Evolutionary conservation across 2,888 invertebrate species (phyloP).

Genomic region (Drosophila mimica): DNA sequence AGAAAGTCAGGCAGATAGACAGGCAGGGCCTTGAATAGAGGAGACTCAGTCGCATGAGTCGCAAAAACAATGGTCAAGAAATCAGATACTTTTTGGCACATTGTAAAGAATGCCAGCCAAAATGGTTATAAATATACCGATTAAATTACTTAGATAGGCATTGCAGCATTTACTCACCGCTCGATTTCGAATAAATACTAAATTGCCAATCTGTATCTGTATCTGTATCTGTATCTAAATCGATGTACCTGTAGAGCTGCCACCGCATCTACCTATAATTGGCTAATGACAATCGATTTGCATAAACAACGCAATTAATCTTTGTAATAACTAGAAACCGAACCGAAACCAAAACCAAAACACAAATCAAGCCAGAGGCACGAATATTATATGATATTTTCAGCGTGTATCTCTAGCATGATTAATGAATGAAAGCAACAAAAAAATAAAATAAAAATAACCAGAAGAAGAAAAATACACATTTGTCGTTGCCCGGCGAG

Average conservation of each 20-base stretch:
- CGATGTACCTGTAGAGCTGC: slow-evolving; percentile 54
- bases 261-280: slow-evolving; percentile 72
- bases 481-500: slow-evolving; percentile 15
- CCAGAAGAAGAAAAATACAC: not conserved
- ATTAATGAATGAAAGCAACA: slow-evolving; percentile 67
- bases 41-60: slow-evolving; percentile 7
- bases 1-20: slow-evolving; percentile 3
- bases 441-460: not conserved
- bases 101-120: slow-evolving; percentile 52
- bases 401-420: slow-evolving; percentile 66
- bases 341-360: slow-evolving; percentile 22
- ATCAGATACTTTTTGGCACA: slow-evolving; percentile 67
- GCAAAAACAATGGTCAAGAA: slow-evolving; percentile 49
- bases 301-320: slow-evolving; percentile 77
- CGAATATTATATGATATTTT: slow-evolving; percentile 69
- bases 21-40: slow-evolving; percentile 22
- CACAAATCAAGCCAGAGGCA: slow-evolving; percentile 54
- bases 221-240: slow-evolving; percentile 24
- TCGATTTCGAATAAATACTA: slow-evolving; percentile 1
- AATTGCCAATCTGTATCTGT: slow-evolving; percentile 27
- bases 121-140: slow-evolving; percentile 61
- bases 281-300: slow-evolving; percentile 81
- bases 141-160: slow-evolving; percentile 56
- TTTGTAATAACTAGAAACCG: slow-evolving; percentile 77
- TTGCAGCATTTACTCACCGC: not conserved